phyloP scores from a whole-genome alignment of 2,113 vertebrate genomes.

The Lamprologus callipterus region DNA sequence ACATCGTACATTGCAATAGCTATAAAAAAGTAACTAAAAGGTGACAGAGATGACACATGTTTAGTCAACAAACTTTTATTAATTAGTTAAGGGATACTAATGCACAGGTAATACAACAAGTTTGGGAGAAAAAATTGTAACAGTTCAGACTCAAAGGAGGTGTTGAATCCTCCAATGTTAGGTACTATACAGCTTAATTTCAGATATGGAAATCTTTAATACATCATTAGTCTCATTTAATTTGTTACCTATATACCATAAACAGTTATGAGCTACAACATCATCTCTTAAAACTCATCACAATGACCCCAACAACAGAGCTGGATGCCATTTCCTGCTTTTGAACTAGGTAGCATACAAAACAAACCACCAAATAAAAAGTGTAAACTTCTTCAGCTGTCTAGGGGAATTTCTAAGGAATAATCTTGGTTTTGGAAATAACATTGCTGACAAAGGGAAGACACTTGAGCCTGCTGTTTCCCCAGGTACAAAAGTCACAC shows the following conservation, averaged over 20 bases:
- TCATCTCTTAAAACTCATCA: slow-evolving; percentile 41
- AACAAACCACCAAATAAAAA: slow-evolving; percentile 50
- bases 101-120: slow-evolving; percentile 77
- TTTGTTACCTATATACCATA: slow-evolving; percentile 41
- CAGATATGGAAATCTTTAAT: slow-evolving; percentile 58
- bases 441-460: slow-evolving; percentile 65
- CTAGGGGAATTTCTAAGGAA: slow-evolving; percentile 29
- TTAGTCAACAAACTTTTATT: slow-evolving; percentile 78
- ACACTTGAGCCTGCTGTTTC: slow-evolving; percentile 62
- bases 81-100: slow-evolving; percentile 73
- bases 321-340: slow-evolving; percentile 29
- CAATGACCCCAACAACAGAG: slow-evolving; percentile 17
- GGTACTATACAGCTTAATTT: slow-evolving; percentile 63
- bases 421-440: slow-evolving; percentile 48
- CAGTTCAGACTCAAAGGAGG: slow-evolving; percentile 63
- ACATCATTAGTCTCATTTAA: slow-evolving; percentile 56
- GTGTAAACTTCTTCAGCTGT: slow-evolving; percentile 18
- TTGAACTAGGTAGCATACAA: slow-evolving; percentile 53
- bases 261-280: slow-evolving; percentile 54
- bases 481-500: slow-evolving; percentile 72
- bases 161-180: slow-evolving; percentile 40
- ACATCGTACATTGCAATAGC: neutral
- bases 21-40: neutral
- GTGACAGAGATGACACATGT: neutral
- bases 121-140: slow-evolving; percentile 61